Base-by-base conservation (phyloP, 2,888 invertebrate genomes). In the Tromatobia lineatoria region DNA sequence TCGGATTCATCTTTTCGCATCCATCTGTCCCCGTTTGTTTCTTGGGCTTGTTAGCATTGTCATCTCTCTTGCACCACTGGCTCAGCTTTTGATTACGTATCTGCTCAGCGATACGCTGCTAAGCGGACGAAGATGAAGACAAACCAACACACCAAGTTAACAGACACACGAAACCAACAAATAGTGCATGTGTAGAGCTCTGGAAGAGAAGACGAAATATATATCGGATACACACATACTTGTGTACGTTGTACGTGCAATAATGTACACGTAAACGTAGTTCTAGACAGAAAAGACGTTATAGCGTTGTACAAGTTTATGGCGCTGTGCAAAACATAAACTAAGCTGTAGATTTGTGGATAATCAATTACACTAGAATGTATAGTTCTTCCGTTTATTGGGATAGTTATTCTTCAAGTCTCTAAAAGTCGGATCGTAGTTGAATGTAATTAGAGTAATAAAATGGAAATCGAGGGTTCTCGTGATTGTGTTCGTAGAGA, bases 201-300 rank as follows among this genome's bases (percentile, higher is more conserved):
- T 52, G 20, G 8, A 18, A 2, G n/a, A 4, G 20, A n/a, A 52
- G 20, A 50, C 18, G 1, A 2, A 20, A 52, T 52, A 18, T 52
- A 18, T 18, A 52, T 8, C 52, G 7, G 18, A 18, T 20, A 8
- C n/a, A 52, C 52, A 20, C 52, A 52, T 20, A 20, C 47, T 15
- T 47, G 3, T 10, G 52, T 2, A 38, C 20, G 42, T n/a, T 23
- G 42, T 69, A 78, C 57, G 66, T 70, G 45, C 77, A 61, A 50
- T 78, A 78, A 69, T 84, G 66, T 77, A 38, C 59, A 71, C 70
- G 73, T 69, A 78, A 69, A 47, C 13, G 29, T n/a, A 29, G 47
- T 29, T 59, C 61, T 10, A 29, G 18, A 52, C n/a, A 20, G n/a
- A 20, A 20, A 18, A 20, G 52, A 52, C 20, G 10, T 52, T 52